These are phyloP conservation scores for Pogonomyrmex barbatus DNA, from an alignment of 1,140 invertebrate species.

Conservation along the genomic window DNA sequence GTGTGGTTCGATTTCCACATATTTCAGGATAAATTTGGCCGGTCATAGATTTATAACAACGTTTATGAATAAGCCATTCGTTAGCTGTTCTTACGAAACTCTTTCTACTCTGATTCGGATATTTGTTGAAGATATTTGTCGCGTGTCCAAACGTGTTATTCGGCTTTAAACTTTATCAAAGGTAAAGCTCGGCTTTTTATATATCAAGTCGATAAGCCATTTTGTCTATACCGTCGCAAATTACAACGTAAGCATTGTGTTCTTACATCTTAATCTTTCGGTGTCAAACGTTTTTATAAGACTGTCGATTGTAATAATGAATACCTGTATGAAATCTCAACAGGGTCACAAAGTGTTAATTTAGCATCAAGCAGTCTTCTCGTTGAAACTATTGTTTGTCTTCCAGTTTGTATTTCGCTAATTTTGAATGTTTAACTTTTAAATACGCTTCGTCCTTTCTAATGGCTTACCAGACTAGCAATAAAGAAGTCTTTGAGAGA, in stretches of 20 bases:
- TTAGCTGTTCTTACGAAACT: conserved; percentile 35
- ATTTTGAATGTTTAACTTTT: conserved; percentile 21
- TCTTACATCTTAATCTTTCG: conserved; percentile 40
- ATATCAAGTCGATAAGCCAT: conserved; percentile 18
- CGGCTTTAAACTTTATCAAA: conserved; percentile 31
- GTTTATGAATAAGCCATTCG: conserved; percentile 31
- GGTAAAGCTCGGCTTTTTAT: conserved; percentile 26
- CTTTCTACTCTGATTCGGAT: conserved; percentile 54
- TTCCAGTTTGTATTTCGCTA: conserved; percentile 40
- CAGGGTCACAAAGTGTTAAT: conserved; percentile 20
- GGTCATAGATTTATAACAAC: conserved; percentile 19
- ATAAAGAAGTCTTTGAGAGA: conserved; percentile 44
- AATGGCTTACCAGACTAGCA: conserved; percentile 50
- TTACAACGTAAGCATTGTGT: conserved; percentile 33
- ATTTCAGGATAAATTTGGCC: conserved; percentile 31
- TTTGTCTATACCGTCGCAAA: conserved; percentile 29
- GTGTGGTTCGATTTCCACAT: conserved; percentile 1
- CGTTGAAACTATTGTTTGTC: conserved; percentile 52
- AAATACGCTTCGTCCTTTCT: conserved; percentile 39
- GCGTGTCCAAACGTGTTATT: conserved; percentile 22
- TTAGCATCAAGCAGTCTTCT: conserved; percentile 17
- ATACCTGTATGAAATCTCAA: conserved; percentile 14
- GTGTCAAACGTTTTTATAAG: conserved; percentile 60
- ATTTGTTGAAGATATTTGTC: conserved; percentile 50
- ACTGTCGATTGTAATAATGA: conserved; percentile 54